Percentiles rank a stretch among this genome's conserved stretches.
Evolutionary conservation across 1,140 invertebrate species (phyloP).

Genomic region (Eufriesea mexicana): DNA sequence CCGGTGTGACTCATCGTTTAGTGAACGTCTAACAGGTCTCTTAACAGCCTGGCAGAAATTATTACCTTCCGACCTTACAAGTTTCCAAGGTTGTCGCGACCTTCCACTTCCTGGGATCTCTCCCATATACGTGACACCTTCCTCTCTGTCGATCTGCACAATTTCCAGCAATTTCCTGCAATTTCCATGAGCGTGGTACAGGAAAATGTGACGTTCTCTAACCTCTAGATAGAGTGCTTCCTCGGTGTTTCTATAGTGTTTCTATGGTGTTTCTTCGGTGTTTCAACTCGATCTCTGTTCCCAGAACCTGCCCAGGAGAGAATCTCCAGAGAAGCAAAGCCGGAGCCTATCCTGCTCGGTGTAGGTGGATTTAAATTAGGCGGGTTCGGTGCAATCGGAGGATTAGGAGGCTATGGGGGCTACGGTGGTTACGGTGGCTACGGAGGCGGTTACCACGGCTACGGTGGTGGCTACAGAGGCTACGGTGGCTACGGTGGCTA

Average conservation of each 20-base stretch:
- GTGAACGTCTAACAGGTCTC: neutral
- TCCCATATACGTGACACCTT: too few relatives aligned
- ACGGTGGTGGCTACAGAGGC: slow-evolving; percentile 30
- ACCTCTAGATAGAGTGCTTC: too few relatives aligned
- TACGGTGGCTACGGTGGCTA: slow-evolving; percentile 29
- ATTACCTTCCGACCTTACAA: neutral
- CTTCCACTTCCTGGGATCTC: neutral
- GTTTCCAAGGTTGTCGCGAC: neutral
- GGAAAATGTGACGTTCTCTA: too few relatives aligned
- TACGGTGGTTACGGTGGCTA: slow-evolving; percentile 30
- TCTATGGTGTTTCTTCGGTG: too few relatives aligned
- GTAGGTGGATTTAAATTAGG: neutral
- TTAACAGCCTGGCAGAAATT: neutral
- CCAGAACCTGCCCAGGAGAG: slow-evolving; percentile 28
- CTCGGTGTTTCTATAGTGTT: too few relatives aligned
- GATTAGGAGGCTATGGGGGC: neutral
- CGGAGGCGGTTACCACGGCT: slow-evolving; percentile 2
- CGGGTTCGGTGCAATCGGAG: neutral
- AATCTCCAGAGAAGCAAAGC: slow-evolving; percentile 26
- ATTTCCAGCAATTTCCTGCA: too few relatives aligned
- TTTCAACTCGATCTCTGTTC: neutral
- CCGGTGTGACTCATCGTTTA: slow-evolving; percentile 28
- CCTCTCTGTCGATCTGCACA: too few relatives aligned
- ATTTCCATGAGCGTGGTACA: too few relatives aligned
- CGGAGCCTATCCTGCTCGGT: slow-evolving; percentile 27